Conservation (phyloP, 2,888 invertebrate species). For the Drymonia ruficornis region DNA sequence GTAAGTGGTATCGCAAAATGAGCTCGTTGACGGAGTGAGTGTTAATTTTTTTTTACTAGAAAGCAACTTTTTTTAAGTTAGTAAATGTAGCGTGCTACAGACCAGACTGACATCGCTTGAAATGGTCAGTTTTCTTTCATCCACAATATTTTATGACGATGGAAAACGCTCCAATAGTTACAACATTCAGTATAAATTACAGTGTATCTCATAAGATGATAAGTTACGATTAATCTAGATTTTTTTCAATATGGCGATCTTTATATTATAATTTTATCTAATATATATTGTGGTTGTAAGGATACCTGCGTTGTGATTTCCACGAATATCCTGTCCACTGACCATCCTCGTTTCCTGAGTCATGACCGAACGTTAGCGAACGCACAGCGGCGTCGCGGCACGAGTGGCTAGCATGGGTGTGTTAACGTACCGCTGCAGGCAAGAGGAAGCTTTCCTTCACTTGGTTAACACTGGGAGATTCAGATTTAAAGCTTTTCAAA, state of each 20-base stretch:
- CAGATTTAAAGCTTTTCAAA: conserved; percentile 78
- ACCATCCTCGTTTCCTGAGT: conserved; percentile 65
- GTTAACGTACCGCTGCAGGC: conserved; percentile 67
- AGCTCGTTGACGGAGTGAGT: conserved; percentile 81
- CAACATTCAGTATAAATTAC: conserved; percentile 81
- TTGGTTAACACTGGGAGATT: conserved; percentile 75
- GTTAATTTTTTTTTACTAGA: conserved; percentile 79
- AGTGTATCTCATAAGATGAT: conserved; percentile 84
- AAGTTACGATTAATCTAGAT: conserved; percentile 83
- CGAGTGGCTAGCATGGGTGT: conserved; percentile 71
- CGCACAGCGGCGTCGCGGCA: conserved; percentile 54
- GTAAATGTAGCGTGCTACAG: conserved; percentile 80
- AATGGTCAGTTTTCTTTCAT: conserved; percentile 83
- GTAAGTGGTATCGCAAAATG: conserved; percentile 78
- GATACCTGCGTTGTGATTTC: conserved; percentile 85
- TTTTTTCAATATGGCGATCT: conserved; percentile 86
- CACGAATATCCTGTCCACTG: conserved; percentile 68
- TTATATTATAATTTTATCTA: conserved; percentile 87
- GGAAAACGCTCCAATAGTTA: conserved; percentile 78
- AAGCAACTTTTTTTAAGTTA: conserved; percentile 76
- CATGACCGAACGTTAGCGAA: conserved; percentile 44
- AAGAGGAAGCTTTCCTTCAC: conserved; percentile 73
- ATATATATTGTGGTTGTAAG: conserved; percentile 90
- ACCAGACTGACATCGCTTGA: conserved; percentile 75
- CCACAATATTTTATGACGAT: conserved; percentile 79